These are phyloP conservation scores for Aspidapion aeneum DNA, from an alignment of 2,888 invertebrate genomes.

Conservation along the genomic window DNA sequence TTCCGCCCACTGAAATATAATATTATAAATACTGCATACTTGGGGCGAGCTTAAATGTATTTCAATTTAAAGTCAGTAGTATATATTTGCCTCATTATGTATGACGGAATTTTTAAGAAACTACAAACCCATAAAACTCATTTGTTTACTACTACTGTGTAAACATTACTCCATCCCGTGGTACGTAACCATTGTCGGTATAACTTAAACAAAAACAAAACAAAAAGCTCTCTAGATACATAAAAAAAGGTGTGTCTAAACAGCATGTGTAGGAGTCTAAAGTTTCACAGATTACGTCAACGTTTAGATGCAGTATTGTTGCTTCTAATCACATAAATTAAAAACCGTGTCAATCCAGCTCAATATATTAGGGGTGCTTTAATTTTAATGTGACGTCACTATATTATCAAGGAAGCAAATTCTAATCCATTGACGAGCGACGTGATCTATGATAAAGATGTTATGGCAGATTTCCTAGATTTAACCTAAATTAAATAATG, in stretches of 20 bases:
- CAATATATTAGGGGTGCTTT: constrained; percentile 37
- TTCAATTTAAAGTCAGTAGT: no score
- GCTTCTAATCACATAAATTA: neutral
- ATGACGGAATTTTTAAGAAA: neutral
- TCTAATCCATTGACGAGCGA: constrained; percentile 43
- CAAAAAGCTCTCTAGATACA: neutral
- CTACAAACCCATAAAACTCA: neutral
- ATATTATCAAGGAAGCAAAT: constrained; percentile 37
- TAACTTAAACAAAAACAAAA: neutral
- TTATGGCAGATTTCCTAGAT: constrained; percentile 46
- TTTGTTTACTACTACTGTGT: neutral
- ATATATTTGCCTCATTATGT: no score
- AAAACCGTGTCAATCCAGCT: constrained; percentile 30
- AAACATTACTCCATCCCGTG: neutral
- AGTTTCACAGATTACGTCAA: neutral
- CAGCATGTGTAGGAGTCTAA: neutral
- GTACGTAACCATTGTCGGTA: neutral
- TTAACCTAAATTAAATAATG: constrained; percentile 25
- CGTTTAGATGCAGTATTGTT: neutral
- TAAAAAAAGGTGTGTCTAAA: neutral
- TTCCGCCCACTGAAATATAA: no score
- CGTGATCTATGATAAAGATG: constrained; percentile 48
- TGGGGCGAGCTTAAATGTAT: no score
- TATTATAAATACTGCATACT: no score
- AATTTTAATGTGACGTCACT: constrained; percentile 39